These are phyloP conservation scores for Ammodramus savannarum DNA, from an alignment of 2,113 vertebrate genomes.

Conservation along the genomic window DNA sequence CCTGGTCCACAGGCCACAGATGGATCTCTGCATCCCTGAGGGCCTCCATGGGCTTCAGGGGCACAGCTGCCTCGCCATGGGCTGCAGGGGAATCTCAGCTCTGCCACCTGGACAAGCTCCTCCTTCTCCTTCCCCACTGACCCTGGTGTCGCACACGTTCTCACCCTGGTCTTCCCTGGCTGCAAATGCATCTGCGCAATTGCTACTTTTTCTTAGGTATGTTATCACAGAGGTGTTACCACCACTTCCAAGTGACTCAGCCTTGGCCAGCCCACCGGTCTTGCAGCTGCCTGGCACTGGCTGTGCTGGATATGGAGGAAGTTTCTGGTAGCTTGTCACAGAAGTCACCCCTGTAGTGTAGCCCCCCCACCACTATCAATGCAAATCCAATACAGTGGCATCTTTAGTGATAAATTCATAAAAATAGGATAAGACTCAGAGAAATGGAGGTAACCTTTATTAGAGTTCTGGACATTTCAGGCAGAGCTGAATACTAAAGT, in stretches of 20 bases:
- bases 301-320: not conserved
- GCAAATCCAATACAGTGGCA: not conserved
- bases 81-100: not conserved
- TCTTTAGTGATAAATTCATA: not conserved
- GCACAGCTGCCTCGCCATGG: not conserved
- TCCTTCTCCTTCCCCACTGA: not conserved
- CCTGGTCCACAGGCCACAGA: not conserved
- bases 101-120: not conserved
- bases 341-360: not conserved
- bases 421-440: not conserved
- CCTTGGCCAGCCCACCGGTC: not conserved
- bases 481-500: not conserved
- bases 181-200: rapidly evolving
- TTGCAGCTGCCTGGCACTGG: not conserved
- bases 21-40: not conserved
- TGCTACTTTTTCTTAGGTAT: not conserved
- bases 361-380: not conserved
- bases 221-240: too few species aligned
- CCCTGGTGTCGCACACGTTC: not conserved
- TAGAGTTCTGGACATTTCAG: not conserved
- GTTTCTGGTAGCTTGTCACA: not conserved
- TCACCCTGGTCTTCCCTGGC: not conserved
- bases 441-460: not conserved
- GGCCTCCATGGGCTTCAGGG: not conserved
- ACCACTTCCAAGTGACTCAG: not conserved